Conservation (phyloP, 2,113 vertebrate species). For the Plecturocebus donacophilus region DNA sequence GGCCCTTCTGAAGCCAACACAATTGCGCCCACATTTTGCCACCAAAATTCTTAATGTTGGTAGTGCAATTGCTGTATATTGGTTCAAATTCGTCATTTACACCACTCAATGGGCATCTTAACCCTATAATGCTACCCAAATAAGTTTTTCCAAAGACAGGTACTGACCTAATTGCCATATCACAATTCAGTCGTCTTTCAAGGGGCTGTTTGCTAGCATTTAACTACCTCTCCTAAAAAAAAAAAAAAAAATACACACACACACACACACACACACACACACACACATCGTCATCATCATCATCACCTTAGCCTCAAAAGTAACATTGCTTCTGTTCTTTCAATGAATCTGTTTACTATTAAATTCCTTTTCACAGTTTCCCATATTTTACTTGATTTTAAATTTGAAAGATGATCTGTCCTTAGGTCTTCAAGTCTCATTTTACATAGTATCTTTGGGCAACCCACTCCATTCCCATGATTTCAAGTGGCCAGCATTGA, state of each 20-base stretch:
- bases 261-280: neutral
- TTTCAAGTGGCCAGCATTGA: neutral
- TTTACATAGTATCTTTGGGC: neutral
- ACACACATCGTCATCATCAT: neutral
- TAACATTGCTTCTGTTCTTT: neutral
- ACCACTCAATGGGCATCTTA: neutral
- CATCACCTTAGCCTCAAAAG: neutral
- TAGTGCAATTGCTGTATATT: neutral
- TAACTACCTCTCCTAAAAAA: neutral
- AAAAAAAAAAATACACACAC: neutral
- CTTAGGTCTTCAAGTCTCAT: neutral
- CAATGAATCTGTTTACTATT: neutral
- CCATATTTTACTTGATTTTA: neutral
- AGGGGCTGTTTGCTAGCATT: neutral
- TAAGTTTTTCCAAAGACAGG: neutral
- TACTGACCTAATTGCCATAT: neutral
- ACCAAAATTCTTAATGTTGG: neutral
- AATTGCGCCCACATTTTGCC: neutral
- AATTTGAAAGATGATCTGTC: neutral
- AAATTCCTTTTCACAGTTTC: neutral
- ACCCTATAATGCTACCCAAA: neutral
- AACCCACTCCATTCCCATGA: neutral
- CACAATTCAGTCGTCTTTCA: neutral
- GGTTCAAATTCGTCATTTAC: neutral
- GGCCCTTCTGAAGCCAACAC: neutral